These are phyloP conservation scores for Tragelaphus scriptus DNA, from an alignment of 2,113 vertebrate genomes.

Conservation along the genomic window DNA sequence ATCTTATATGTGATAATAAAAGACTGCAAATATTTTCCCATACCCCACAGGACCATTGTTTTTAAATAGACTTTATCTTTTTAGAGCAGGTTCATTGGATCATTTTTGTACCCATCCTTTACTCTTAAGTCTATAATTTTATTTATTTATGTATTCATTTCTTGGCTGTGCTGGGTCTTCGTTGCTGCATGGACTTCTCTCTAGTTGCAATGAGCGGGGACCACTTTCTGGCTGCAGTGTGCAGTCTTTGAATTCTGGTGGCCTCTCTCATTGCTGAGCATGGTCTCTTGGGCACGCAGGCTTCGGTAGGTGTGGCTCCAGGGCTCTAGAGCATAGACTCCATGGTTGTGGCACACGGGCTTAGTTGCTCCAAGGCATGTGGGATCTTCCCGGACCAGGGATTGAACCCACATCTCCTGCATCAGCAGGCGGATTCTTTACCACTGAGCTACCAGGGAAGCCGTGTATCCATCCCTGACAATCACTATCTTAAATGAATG, in stretches of 20 bases:
- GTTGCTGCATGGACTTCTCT: background rate
- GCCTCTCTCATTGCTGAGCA: background rate
- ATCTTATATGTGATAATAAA: background rate
- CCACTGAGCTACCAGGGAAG: background rate
- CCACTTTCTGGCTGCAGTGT: background rate
- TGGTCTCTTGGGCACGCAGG: background rate
- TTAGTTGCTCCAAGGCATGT: background rate
- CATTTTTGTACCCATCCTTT: background rate
- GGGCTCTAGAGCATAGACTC: background rate
- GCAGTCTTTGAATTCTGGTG: background rate
- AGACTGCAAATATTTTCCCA: background rate
- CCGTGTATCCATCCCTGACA: background rate
- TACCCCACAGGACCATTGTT: background rate
- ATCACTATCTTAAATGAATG: background rate
- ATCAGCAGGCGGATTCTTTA: background rate
- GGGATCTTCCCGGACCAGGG: background rate
- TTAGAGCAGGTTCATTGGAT: background rate
- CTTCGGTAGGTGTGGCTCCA: background rate
- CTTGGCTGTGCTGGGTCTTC: background rate
- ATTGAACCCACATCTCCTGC: background rate
- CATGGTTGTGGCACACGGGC: background rate
- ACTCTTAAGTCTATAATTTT: background rate
- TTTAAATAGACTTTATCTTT: background rate
- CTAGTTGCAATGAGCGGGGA: background rate
- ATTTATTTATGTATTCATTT: background rate